These are phyloP conservation scores for Ornithoptera alexandrae DNA, from an alignment of 2,888 invertebrate species.

Conservation along the genomic window DNA sequence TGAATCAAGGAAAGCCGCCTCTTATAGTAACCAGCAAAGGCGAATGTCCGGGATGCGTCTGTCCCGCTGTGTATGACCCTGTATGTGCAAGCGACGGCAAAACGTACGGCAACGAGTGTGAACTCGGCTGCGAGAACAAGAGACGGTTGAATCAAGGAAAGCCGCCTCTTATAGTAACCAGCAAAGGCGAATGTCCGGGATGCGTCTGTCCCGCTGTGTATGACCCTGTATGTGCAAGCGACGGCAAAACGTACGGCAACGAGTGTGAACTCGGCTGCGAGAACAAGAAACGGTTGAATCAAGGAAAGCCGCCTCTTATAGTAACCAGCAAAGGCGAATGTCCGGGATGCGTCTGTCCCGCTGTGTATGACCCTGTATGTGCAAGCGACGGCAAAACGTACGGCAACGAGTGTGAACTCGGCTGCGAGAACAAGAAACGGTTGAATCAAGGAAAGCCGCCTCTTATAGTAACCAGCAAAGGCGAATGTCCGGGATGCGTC, in stretches of 20 bases:
- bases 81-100: conserved; percentile 41
- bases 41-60: conserved; percentile 5
- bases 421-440: conserved; percentile 33
- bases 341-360: conserved; percentile 1
- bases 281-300: conserved; percentile 4
- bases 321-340: conserved; percentile 29
- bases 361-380: conserved; percentile 35
- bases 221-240: conserved; percentile 43
- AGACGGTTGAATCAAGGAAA: conserved; percentile 9
- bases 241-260: conserved; percentile 39
- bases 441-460: conserved; percentile 1
- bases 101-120: conserved; percentile 42
- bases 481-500: not conserved
- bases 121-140: conserved; percentile 37
- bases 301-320: not conserved
- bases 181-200: conserved; percentile 28
- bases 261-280: conserved; percentile 33
- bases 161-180: conserved; percentile 14
- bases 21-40: not conserved
- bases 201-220: conserved; percentile 31
- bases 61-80: conserved; percentile 29
- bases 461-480: not conserved
- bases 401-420: conserved; percentile 33
- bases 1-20: not conserved
- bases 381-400: conserved; percentile 40